phyloP scores from a whole-genome alignment of 2,888 invertebrate genomes.

The Agrochola macilenta region DNA sequence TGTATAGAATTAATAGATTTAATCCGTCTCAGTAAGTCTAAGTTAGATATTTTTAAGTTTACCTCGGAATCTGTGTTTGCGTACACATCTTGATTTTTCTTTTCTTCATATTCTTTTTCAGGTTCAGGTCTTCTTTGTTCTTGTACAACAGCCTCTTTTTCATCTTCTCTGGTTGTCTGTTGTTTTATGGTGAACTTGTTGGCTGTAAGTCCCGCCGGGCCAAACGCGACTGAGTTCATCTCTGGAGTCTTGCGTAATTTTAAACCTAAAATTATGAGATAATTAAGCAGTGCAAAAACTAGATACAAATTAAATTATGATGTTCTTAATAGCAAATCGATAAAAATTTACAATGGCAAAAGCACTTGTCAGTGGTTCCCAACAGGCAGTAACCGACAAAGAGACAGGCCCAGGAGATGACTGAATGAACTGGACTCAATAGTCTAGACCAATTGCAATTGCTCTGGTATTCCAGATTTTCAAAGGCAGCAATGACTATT shows the following conservation, averaged over 20 bases:
- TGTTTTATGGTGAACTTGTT: slow-evolving; percentile 54
- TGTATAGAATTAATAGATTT: neutral
- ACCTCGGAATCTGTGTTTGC: slow-evolving; percentile 71
- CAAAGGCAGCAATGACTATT: no score
- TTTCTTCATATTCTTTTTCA: slow-evolving; percentile 31
- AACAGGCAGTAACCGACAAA: no score
- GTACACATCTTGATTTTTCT: slow-evolving; percentile 45
- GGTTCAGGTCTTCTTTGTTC: slow-evolving; percentile 30
- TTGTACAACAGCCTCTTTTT: slow-evolving; percentile 8
- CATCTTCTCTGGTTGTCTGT: slow-evolving; percentile 26
- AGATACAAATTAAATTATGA: no score
- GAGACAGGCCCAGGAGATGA: no score
- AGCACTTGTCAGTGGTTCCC: no score
- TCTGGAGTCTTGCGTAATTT: neutral
- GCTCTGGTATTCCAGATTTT: no score
- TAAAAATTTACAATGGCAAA: no score
- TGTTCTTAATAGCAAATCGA: no score
- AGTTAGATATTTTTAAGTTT: slow-evolving; percentile 62
- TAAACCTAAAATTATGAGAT: slow-evolving; percentile 27
- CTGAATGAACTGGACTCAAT: no score
- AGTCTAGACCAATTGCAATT: no score
- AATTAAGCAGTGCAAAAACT: neutral
- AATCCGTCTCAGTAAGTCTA: slow-evolving; percentile 39
- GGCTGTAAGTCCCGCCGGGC: slow-evolving; percentile 71
- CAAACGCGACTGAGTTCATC: slow-evolving; percentile 62